phyloP scores from a whole-genome alignment of 1,140 invertebrate genomes.

The Anoplophora glabripennis region DNA sequence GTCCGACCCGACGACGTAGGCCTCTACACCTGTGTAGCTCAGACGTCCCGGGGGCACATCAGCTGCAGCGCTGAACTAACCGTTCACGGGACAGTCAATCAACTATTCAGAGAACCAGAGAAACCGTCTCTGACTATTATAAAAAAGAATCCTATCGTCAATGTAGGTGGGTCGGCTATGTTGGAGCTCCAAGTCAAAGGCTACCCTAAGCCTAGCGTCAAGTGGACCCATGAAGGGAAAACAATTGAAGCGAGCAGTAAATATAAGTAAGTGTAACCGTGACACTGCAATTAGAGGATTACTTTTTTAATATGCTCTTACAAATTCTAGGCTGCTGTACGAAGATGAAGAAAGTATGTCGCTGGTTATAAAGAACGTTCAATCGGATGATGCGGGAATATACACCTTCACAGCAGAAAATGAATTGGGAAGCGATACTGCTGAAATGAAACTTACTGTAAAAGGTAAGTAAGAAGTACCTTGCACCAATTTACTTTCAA shows the following conservation, averaged over 20 bases:
- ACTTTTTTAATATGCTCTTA: not conserved
- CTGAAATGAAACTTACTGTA: constrained; percentile 71
- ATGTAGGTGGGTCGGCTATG: constrained; percentile 88
- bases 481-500: no score
- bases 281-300: not conserved
- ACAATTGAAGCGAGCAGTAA: constrained; percentile 76
- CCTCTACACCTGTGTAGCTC: constrained; percentile 91
- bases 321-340: constrained; percentile 66
- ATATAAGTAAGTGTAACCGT: constrained; percentile 64
- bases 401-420: constrained; percentile 85
- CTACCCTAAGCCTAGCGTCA: constrained; percentile 88
- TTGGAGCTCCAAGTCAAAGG: constrained; percentile 90
- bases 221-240: constrained; percentile 83
- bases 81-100: constrained; percentile 82
- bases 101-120: constrained; percentile 75
- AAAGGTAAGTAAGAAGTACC: constrained; percentile 54
- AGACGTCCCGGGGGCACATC: constrained; percentile 87
- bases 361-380: constrained; percentile 86
- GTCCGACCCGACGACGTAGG: constrained; percentile 92
- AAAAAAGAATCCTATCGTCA: constrained; percentile 70
- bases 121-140: constrained; percentile 75
- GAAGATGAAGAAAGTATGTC: constrained; percentile 91
- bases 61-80: constrained; percentile 91
- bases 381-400: constrained; percentile 75
- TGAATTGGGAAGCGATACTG: constrained; percentile 79